Percentiles rank a stretch among this genome's conserved stretches.
phyloP scores from a whole-genome alignment of 92 coral and sea anemone species.

The Umimayanthus kanabou region DNA sequence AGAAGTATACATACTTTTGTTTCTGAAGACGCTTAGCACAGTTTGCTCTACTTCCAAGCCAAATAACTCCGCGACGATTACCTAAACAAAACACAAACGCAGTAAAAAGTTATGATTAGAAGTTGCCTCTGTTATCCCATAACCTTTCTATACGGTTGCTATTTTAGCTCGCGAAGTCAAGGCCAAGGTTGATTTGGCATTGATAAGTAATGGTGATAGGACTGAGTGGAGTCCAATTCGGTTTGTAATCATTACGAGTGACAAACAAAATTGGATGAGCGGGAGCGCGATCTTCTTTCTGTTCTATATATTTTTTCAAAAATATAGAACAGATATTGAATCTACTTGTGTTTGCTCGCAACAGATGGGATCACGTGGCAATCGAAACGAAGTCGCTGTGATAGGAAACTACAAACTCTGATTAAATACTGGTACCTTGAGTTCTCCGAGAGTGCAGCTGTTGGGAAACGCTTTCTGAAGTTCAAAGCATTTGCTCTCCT shows the following conservation, averaged over 20 bases:
- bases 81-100: neutral
- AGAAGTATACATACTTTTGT: neutral
- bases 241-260: no score
- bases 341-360: no score
- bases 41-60: conserved; percentile 15
- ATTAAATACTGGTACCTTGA: conserved; percentile 54
- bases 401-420: neutral
- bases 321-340: no score
- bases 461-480: conserved; percentile 70
- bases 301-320: no score
- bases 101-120: neutral
- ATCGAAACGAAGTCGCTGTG: neutral
- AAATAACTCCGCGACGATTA: conserved; percentile 8
- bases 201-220: no score
- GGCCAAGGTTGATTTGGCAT: no score
- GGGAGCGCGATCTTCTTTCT: no score
- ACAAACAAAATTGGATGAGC: no score
- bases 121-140: neutral
- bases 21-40: neutral
- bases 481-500: conserved; percentile 39
- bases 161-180: no score
- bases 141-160: no score
- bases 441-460: conserved; percentile 70
- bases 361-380: no score
- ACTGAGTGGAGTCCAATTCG: no score